These are phyloP conservation scores for Neodon shergylaensis DNA, from an alignment of 2,113 vertebrate species.

Conservation along the genomic window DNA sequence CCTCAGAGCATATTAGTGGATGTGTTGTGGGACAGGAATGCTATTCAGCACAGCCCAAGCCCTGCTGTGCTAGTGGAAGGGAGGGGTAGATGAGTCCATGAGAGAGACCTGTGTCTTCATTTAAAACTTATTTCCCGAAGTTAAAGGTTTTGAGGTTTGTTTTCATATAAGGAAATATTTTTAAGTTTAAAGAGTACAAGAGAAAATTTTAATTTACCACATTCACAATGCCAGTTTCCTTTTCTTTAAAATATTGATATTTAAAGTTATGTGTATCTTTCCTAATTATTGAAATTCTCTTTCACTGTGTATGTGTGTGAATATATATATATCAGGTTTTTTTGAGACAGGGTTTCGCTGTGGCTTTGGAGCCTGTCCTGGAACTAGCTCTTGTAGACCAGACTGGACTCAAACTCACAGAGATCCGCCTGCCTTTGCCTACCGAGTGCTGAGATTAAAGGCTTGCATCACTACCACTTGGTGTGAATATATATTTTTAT, in stretches of 20 bases:
- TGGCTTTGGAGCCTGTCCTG: too few relatives aligned
- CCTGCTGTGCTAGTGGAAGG: not conserved
- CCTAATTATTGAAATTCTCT: not conserved
- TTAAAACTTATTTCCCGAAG: not conserved
- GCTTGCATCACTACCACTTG: too few relatives aligned
- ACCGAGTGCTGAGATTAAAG: too few relatives aligned
- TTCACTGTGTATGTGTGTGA: too few relatives aligned
- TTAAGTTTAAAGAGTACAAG: not conserved
- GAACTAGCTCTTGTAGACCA: too few relatives aligned
- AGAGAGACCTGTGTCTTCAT: not conserved
- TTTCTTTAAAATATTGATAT: not conserved
- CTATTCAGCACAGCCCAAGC: not conserved
- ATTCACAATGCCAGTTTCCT: not conserved
- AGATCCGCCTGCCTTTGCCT: too few relatives aligned
- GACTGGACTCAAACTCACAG: too few relatives aligned
- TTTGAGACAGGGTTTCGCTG: too few relatives aligned
- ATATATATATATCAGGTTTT: too few relatives aligned
- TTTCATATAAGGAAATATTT: conserved; percentile 5
- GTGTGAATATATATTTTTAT: not conserved
- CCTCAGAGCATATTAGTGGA: not conserved
- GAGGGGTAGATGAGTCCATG: not conserved
- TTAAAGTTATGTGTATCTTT: not conserved
- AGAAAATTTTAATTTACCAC: not conserved
- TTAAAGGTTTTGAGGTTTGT: not conserved
- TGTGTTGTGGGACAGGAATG: not conserved